Conservation (phyloP, 2,888 invertebrate genomes). For the Phortica magna region DNA sequence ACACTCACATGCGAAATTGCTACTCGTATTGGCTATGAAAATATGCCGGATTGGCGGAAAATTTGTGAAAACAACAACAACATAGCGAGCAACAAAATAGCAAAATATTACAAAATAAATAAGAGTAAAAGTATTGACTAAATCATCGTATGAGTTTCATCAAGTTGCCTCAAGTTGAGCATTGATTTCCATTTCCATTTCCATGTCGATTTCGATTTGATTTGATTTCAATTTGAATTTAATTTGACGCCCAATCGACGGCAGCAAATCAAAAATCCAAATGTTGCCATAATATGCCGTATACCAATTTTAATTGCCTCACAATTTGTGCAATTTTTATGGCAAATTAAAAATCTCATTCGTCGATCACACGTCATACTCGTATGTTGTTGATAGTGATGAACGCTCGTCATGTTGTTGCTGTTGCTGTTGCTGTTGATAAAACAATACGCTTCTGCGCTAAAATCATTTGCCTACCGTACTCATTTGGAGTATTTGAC, state of each 20-base stretch:
- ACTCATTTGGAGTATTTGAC: background rate
- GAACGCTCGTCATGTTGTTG: background rate
- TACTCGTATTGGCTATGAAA: constrained; percentile 42
- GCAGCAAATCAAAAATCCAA: constrained; percentile 25
- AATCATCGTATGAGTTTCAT: background rate
- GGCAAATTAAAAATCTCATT: constrained; percentile 24
- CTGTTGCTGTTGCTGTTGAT: background rate
- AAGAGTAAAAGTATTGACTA: background rate
- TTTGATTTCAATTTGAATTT: background rate
- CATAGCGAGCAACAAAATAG: background rate
- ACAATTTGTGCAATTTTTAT: constrained; percentile 25
- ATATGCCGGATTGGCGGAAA: constrained; percentile 38
- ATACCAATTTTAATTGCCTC: constrained; percentile 14
- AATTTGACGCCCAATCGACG: constrained; percentile 15
- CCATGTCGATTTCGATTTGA: background rate
- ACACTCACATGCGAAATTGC: background rate
- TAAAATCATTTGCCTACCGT: background rate
- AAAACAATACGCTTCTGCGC: too few relatives aligned
- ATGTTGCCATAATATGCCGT: background rate
- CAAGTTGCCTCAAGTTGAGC: background rate
- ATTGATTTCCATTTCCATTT: background rate
- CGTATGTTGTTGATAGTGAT: background rate
- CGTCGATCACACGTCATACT: background rate
- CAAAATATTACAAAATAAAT: constrained; percentile 27
- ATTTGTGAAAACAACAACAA: constrained; percentile 31